Conservation (phyloP, 2,797 vertebrate genomes). For the Caiman crocodilus region DNA sequence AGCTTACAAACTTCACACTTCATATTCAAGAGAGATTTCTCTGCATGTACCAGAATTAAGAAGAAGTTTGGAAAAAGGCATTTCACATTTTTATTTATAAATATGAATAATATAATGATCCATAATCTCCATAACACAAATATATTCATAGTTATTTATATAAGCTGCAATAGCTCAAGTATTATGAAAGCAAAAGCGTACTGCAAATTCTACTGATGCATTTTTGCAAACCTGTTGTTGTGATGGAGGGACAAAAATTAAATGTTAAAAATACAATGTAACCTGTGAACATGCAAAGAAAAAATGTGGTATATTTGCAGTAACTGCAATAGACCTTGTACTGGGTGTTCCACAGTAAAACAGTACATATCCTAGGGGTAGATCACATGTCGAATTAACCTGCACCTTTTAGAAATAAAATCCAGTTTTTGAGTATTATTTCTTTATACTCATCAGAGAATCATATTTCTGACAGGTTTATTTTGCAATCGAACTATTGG, state of each 20-base stretch:
- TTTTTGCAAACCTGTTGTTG: neutral
- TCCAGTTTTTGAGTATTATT: neutral
- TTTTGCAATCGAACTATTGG: neutral
- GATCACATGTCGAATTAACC: no score
- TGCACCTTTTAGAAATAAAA: neutral
- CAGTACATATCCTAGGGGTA: no score
- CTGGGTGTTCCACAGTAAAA: no score
- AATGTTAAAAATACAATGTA: neutral
- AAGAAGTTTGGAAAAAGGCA: neutral
- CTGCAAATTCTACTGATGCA: neutral
- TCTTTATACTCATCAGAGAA: neutral
- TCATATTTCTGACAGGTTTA: neutral
- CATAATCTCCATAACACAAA: neutral
- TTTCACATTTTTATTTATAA: neutral
- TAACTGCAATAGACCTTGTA: neutral
- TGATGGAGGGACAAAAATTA: neutral
- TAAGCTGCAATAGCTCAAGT: neutral
- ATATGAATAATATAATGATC: neutral
- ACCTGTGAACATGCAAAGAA: neutral
- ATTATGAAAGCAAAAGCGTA: neutral
- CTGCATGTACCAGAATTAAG: neutral
- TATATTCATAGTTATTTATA: neutral
- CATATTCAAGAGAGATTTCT: neutral
- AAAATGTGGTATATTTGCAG: neutral
- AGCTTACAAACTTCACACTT: neutral